phyloP scores from a whole-genome alignment of 2,888 invertebrate species.

The Andrena marginata region DNA sequence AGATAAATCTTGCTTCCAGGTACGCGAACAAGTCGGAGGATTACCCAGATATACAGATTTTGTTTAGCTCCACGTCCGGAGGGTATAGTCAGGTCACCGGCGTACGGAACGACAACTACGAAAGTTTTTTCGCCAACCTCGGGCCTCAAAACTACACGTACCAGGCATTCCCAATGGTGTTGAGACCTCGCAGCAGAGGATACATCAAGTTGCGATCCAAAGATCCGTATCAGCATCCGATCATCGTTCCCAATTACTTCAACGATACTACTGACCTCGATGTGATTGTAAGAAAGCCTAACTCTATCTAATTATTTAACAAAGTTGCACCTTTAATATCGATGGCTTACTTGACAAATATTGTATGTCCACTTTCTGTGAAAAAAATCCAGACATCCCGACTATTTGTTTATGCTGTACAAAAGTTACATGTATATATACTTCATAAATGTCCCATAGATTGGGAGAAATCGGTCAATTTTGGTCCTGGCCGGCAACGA shows the following conservation, averaged over 20 bases:
- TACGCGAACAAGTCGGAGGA: slow-evolving; percentile 45
- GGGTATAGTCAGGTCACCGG: too few relatives aligned
- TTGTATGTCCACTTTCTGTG: too few relatives aligned
- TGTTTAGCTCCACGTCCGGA: slow-evolving; percentile 3
- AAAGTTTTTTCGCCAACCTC: slow-evolving; percentile 3
- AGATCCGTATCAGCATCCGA: slow-evolving; percentile 90
- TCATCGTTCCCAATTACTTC: slow-evolving; percentile 96
- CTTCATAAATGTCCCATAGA: too few relatives aligned
- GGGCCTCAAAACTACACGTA: slow-evolving; percentile 18
- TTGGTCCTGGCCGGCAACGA: too few relatives aligned
- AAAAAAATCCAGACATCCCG: too few relatives aligned
- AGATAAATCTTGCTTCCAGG: slow-evolving; percentile 21
- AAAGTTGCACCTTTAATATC: too few relatives aligned
- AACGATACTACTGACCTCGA: slow-evolving; percentile 90
- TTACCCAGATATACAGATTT: slow-evolving; percentile 58
- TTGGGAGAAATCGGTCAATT: too few relatives aligned
- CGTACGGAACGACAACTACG: fast-evolving
- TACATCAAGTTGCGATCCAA: slow-evolving; percentile 88
- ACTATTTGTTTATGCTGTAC: too few relatives aligned
- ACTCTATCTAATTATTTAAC: too few relatives aligned
- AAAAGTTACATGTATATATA: too few relatives aligned
- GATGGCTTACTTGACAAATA: too few relatives aligned
- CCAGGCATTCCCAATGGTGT: slow-evolving; percentile 21
- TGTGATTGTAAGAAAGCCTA: too few relatives aligned
- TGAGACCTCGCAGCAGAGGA: slow-evolving; percentile 58